Percentiles rank a stretch among this genome's conserved stretches.
phyloP scores from a whole-genome alignment of 2,113 vertebrate genomes.

The Lycaon pictus region DNA sequence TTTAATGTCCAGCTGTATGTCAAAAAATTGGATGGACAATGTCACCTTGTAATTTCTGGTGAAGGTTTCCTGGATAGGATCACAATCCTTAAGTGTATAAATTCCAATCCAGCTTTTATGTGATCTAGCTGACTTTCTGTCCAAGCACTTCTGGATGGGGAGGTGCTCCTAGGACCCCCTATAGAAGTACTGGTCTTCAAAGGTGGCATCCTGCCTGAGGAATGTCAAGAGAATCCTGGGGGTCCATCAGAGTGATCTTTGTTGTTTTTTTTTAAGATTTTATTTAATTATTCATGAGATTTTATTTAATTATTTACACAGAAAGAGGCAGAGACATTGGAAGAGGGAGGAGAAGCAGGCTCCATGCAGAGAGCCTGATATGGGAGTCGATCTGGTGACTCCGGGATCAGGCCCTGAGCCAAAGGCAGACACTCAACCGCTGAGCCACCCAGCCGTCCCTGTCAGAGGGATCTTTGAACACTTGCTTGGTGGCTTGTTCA shows the following conservation, averaged over 20 bases:
- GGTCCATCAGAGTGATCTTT: constrained; percentile 88
- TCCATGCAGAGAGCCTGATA: too few species aligned
- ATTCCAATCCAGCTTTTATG: constrained; percentile 93
- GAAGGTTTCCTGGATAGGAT: constrained; percentile 94
- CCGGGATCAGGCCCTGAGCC: too few species aligned
- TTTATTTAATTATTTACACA: too few species aligned
- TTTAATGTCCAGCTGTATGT: constrained; percentile 90
- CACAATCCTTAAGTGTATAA: constrained; percentile 94
- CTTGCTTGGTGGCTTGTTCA: constrained; percentile 91
- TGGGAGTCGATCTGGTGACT: too few species aligned
- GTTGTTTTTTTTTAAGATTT: not conserved
- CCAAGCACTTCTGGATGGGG: constrained; percentile 93
- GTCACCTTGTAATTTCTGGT: constrained; percentile 93
- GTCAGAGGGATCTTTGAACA: constrained; percentile 87
- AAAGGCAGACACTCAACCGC: too few species aligned
- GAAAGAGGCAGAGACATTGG: too few species aligned
- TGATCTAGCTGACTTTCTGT: constrained; percentile 93
- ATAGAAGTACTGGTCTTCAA: constrained; percentile 92
- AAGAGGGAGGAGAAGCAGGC: too few species aligned
- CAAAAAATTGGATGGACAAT: constrained; percentile 92
- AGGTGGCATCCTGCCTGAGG: constrained; percentile 92
- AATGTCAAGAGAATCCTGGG: constrained; percentile 94
- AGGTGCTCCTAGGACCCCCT: constrained; percentile 92
- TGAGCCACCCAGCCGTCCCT: too few species aligned
- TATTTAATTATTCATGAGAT: too few species aligned